phyloP scores from a whole-genome alignment of 2,888 invertebrate species.

The Augochlorella aurata region DNA sequence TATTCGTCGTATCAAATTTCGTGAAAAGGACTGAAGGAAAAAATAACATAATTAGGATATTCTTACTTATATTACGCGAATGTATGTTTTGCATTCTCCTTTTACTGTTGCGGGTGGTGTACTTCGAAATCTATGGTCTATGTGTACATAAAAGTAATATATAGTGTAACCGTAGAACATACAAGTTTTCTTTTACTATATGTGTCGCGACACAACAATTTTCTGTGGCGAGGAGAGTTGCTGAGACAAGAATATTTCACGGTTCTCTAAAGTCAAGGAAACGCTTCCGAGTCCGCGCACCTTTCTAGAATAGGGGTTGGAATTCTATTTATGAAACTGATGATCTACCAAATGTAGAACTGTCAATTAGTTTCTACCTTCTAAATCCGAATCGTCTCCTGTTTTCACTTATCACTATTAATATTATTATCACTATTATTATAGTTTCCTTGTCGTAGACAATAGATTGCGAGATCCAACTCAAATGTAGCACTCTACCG shows the following conservation, averaged over 20 bases:
- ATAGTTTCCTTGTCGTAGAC: constrained; percentile 34
- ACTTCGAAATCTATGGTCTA: constrained; percentile 1
- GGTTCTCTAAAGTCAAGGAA: not conserved
- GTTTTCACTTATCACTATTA: constrained; percentile 11
- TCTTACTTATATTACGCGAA: constrained; percentile 12
- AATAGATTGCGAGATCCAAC: constrained; percentile 47
- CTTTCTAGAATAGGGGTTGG: constrained; percentile 41
- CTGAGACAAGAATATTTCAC: constrained; percentile 47
- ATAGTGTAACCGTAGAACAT: constrained; percentile 60
- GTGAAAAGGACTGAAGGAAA: not conserved
- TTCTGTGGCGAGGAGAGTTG: constrained; percentile 25
- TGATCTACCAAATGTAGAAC: constrained; percentile 42
- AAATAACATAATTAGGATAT: not conserved
- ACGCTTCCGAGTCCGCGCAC: constrained; percentile 6
- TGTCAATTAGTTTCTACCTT: constrained; percentile 32
- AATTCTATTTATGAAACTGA: constrained; percentile 47
- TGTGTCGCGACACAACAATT: constrained; percentile 41
- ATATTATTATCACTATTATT: constrained; percentile 17
- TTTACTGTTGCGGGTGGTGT: not conserved
- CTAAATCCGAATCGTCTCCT: constrained; percentile 33
- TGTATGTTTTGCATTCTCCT: not conserved
- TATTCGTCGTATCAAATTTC: constrained; percentile 19
- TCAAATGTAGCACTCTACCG: constrained; percentile 44
- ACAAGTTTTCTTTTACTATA: constrained; percentile 18
- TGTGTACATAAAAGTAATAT: constrained; percentile 66